These are phyloP conservation scores for Morpho helenor DNA, from an alignment of 2,888 invertebrate genomes.

Conservation along the genomic window DNA sequence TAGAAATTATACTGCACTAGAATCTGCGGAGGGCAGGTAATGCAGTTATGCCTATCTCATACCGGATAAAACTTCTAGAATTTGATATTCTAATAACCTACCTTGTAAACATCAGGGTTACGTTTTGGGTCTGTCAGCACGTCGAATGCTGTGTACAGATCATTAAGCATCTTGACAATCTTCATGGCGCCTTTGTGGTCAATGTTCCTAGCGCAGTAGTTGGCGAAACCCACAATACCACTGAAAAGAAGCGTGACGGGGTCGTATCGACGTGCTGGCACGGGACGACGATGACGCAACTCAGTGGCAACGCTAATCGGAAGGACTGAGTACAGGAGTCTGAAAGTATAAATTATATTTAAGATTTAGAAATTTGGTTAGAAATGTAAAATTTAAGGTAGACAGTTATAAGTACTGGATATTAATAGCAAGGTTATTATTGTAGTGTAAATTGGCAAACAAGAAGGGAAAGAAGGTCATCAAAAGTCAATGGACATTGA, in stretches of 20 bases:
- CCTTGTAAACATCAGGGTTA: constrained; percentile 97
- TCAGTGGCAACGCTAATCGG: constrained; percentile 97
- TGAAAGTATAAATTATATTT: constrained; percentile 45
- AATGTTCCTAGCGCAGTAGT: constrained; percentile 93
- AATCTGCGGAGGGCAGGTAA: no score
- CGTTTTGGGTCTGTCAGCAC: constrained; percentile 94
- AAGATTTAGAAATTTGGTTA: no score
- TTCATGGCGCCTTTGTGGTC: constrained; percentile 97
- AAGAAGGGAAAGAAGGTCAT: no score
- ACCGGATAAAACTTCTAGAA: no score
- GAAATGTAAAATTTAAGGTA: no score
- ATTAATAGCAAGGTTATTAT: no score
- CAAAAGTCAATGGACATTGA: no score
- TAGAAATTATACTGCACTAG: no score
- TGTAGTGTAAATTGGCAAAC: no score
- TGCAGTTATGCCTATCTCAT: no score
- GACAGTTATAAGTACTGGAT: no score
- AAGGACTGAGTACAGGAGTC: constrained; percentile 94
- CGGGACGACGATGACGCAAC: constrained; percentile 93
- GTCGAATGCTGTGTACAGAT: constrained; percentile 96
- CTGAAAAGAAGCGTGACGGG: constrained; percentile 96
- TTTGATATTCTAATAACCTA: constrained; percentile 42
- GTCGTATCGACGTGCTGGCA: constrained; percentile 92
- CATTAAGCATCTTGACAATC: constrained; percentile 95
- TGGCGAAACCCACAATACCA: constrained; percentile 92